A percentile compares a stretch with the other conserved stretches of the same genome.
Conservation (phyloP, 2,888 invertebrate species). For the Napeogenes sylphis region DNA sequence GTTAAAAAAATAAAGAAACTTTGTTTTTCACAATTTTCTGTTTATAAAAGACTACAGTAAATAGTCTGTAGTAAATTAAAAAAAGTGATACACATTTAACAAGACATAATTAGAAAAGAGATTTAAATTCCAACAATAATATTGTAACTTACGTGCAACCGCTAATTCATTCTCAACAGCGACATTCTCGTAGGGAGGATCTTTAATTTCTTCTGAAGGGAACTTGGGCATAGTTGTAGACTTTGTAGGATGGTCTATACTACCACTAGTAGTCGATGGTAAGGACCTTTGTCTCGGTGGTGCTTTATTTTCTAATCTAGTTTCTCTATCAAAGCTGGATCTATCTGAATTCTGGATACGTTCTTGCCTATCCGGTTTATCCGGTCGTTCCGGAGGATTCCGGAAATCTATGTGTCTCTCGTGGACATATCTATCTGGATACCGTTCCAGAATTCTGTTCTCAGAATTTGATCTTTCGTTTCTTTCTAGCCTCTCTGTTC, state of each 20-base stretch:
- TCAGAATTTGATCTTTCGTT: slow-evolving; percentile 34
- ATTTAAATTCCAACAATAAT: background rate
- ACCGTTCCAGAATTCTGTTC: slow-evolving; percentile 30
- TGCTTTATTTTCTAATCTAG: slow-evolving; percentile 51
- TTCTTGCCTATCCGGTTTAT: slow-evolving; percentile 38
- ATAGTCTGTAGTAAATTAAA: no score
- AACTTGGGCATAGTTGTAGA: slow-evolving; percentile 79
- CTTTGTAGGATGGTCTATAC: slow-evolving; percentile 68
- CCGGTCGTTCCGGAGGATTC: slow-evolving; percentile 55
- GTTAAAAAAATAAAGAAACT: no score
- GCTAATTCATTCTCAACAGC: slow-evolving; percentile 61
- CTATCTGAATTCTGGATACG: slow-evolving; percentile 32
- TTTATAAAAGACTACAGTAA: no score
- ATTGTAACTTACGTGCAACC: slow-evolving; percentile 55
- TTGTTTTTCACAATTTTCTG: no score
- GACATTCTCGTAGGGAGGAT: slow-evolving; percentile 68
- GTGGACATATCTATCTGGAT: slow-evolving; percentile 25
- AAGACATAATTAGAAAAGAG: background rate
- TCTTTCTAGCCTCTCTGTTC: slow-evolving; percentile 18
- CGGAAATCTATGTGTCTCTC: slow-evolving; percentile 44
- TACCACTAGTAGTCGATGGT: slow-evolving; percentile 57
- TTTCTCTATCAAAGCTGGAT: slow-evolving; percentile 42
- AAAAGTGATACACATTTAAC: no score
- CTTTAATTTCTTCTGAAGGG: slow-evolving; percentile 64
- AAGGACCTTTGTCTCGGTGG: slow-evolving; percentile 67